Base-by-base conservation (phyloP, 2,888 invertebrate species). In the Pachydiplax longipennis region DNA sequence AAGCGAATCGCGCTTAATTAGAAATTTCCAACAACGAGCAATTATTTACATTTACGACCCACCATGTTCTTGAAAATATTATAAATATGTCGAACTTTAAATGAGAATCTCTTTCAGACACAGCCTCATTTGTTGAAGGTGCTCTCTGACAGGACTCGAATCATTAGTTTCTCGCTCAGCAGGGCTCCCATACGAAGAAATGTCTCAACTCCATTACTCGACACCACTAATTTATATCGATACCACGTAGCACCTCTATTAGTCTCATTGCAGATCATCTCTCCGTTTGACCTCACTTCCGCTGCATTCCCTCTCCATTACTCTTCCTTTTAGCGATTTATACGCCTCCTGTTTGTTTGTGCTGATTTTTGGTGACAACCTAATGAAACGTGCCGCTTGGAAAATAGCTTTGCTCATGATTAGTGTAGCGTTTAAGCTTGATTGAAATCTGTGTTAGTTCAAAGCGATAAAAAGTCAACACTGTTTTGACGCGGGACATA, bases 251-350 rank as follows among this genome's bases (percentile, higher is more conserved):
- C n/a, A 65, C 61, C 87, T 87, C 87, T 87, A 87, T 87, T 87
- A 87, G 61, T 87, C 87, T 87, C 87, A 61, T 40, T 87, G 87
- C 61, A 40, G 87, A 37, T 61, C 87, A 87, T 87, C 87, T 25
- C 37, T 18, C 10, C 31, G 53, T 58, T 53, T 53, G 53, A 58
- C 61, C 61, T 25, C 37, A 13, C 83, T 25, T 44, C n/a, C 53
- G 31, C 31, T 82, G 18, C 83, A 15, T 31, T 31, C 25, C 13
- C 53, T 31, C 83, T 87, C 87, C 87, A 87, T 87, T 87, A 87
- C 87, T 87, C 87, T 87, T 87, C 87, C 87, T 87, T 61, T 87
- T 87, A 87, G 87, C 87, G 87, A 87, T 87, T 87, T 87, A 87
- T 87, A 22, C 22, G 35, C 5, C 87, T 37, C 37, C 61, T 65